Base-by-base conservation (phyloP, 1,140 invertebrate genomes). In the Callitettix versicolor region DNA sequence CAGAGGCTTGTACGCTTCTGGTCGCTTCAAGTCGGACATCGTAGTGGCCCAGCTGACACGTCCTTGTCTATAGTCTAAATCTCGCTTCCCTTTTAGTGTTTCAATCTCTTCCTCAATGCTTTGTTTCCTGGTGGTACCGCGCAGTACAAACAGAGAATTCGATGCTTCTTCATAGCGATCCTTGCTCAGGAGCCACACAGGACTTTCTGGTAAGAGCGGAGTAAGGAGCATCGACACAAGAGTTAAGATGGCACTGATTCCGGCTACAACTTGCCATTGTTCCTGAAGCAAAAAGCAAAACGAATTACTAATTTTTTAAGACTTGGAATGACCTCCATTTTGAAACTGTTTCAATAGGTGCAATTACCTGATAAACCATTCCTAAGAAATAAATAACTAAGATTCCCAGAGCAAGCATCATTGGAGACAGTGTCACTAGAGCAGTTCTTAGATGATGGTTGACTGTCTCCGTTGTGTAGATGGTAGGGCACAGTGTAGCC, bases 391-490 rank as follows among this genome's bases (percentile, higher is more conserved):
- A 46, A 22, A 22, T 22, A 6, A 22, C 21, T 14, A 46, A 20
- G 15, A 46, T 46, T 21, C 43, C 43, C 4, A 46, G 12, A 22
- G 15, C 43, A 17, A 46, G 12, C 43, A 46, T 46, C 15, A 46
- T 21, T 6, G 43, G 43, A 22, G 43, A 46, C 15, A 46, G 4
- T 4, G 43, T 46, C 2, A 46, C 43, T 14, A 46, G 18, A 14
- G 21, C 15, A 22, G 43, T 46, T 49, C 81, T 64, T 51, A 76
- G 67, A 21, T 71, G 71, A 0, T 75, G 67, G 7, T 72, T 71
- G 4, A 79, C 70, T 9, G 80, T 70, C 65, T 83, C 81, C 0
- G 78, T 79, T 11, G 75, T 70, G 61, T 82, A 83, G 7, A 83
- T 76, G 0, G 79, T 76, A 0, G 77, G 70, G 1, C 81, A 79